These are phyloP conservation scores for Apteryx owenii DNA, from an alignment of 2,113 vertebrate species.

Conservation along the genomic window DNA sequence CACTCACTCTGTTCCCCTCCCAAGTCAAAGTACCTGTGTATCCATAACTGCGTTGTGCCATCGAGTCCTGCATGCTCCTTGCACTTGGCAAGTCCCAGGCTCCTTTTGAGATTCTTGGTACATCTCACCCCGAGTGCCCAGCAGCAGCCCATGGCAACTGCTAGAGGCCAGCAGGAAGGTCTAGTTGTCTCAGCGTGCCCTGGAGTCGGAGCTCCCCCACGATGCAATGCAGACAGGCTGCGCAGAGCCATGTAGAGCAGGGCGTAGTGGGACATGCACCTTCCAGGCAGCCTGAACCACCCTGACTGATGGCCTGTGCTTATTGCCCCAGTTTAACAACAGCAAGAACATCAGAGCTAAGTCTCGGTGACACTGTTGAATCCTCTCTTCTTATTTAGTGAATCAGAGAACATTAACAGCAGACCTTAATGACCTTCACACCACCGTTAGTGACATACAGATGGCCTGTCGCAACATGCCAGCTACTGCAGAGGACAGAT, in stretches of 20 bases:
- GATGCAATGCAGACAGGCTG: accelerated
- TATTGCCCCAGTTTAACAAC: accelerated
- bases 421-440: slow-evolving; percentile 92
- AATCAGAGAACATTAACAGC: slow-evolving; percentile 90
- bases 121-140: not conserved
- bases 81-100: accelerated
- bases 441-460: slow-evolving; percentile 91
- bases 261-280: not conserved
- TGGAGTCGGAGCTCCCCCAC: not conserved
- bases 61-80: not conserved
- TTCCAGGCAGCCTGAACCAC: not conserved
- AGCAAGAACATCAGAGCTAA: not conserved
- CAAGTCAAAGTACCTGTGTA: not conserved
- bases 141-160: not conserved
- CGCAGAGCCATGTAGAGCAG: not conserved
- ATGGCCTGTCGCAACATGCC: slow-evolving; percentile 88
- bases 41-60: not conserved
- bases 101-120: not conserved
- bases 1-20: not conserved
- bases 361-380: not conserved
- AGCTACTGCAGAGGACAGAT: slow-evolving; percentile 88
- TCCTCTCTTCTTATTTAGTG: slow-evolving; percentile 72
- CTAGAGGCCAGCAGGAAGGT: not conserved
- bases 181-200: not conserved
- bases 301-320: accelerated